Percentiles rank a stretch among this genome's conserved stretches.
These are phyloP conservation scores for Esox lucius DNA, from an alignment of 2,797 vertebrate genomes.

Conservation along the genomic window DNA sequence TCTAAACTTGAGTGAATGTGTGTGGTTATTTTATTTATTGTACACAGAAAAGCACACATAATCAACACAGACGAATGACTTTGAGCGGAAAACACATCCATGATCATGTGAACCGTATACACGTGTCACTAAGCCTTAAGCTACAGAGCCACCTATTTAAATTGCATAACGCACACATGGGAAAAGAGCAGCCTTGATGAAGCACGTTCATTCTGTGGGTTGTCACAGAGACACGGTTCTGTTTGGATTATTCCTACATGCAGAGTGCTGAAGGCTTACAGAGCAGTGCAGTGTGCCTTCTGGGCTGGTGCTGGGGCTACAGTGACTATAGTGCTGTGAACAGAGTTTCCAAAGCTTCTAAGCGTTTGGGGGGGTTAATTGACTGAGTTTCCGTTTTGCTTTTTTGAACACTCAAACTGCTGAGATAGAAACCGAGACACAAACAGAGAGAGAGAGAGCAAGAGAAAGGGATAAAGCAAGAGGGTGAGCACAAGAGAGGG, in stretches of 20 bases:
- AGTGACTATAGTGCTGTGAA: neutral
- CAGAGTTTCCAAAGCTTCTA: neutral
- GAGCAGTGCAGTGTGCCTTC: neutral
- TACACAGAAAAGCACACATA: neutral
- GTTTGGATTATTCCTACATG: neutral
- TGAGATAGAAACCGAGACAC: neutral
- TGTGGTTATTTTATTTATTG: neutral
- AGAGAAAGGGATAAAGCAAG: neutral
- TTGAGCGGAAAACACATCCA: too few species aligned
- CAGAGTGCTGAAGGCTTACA: neutral
- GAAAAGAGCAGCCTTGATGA: too few species aligned
- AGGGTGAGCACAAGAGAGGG: too few species aligned
- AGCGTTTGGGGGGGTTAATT: neutral
- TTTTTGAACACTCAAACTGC: neutral
- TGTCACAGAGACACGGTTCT: neutral
- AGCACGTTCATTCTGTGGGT: too few species aligned
- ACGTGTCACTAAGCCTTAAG: too few species aligned
- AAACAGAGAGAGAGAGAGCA: neutral
- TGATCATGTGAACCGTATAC: too few species aligned
- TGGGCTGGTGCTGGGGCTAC: neutral
- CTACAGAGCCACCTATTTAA: too few species aligned
- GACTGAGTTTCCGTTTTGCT: neutral
- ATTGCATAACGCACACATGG: too few species aligned
- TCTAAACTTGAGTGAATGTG: neutral
- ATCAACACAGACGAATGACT: neutral